Evolutionary conservation across 2,888 invertebrate genomes (phyloP).

Genomic region (Xanthia icteritia): DNA sequence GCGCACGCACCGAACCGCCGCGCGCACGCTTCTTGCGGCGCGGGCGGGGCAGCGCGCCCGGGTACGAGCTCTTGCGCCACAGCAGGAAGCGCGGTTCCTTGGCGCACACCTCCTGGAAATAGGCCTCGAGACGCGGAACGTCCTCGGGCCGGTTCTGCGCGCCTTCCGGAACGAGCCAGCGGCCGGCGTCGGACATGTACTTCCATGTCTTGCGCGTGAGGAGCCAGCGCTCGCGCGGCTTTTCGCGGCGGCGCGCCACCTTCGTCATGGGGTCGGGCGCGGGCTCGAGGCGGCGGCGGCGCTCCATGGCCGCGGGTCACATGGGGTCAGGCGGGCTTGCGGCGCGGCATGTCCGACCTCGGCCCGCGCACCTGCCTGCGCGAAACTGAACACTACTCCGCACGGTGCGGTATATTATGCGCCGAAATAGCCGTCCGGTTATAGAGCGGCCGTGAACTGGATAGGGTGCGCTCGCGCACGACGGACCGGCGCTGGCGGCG

Average conservation of each 20-base stretch:
- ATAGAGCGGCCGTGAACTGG: constrained; percentile 90
- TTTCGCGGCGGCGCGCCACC: constrained; percentile 90
- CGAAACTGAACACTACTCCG: constrained; percentile 85
- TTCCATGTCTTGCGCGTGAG: constrained; percentile 97
- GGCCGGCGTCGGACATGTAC: constrained; percentile 97
- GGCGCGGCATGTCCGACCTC: constrained; percentile 75
- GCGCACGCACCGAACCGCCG: constrained; percentile 92
- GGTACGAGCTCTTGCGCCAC: constrained; percentile 96
- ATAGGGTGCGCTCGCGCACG: constrained; percentile 84
- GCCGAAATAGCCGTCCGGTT: constrained; percentile 88
- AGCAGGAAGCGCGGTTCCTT: constrained; percentile 94
- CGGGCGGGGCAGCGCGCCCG: constrained; percentile 92
- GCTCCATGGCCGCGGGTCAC: constrained; percentile 84
- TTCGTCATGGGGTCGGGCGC: constrained; percentile 90
- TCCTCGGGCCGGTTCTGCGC: constrained; percentile 93
- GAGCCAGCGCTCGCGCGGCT: constrained; percentile 95
- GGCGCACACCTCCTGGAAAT: constrained; percentile 95
- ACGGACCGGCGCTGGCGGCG: constrained; percentile 74
- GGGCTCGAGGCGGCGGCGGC: constrained; percentile 85
- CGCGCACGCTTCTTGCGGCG: constrained; percentile 90
- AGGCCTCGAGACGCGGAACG: constrained; percentile 94
- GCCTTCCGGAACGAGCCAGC: constrained; percentile 96
- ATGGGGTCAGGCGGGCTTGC: constrained; percentile 71
- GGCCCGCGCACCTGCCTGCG: constrained; percentile 86
- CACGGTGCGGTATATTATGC: constrained; percentile 85